These are phyloP conservation scores for Aphelinus atriplicis DNA, from an alignment of 1,140 invertebrate genomes.

Conservation along the genomic window DNA sequence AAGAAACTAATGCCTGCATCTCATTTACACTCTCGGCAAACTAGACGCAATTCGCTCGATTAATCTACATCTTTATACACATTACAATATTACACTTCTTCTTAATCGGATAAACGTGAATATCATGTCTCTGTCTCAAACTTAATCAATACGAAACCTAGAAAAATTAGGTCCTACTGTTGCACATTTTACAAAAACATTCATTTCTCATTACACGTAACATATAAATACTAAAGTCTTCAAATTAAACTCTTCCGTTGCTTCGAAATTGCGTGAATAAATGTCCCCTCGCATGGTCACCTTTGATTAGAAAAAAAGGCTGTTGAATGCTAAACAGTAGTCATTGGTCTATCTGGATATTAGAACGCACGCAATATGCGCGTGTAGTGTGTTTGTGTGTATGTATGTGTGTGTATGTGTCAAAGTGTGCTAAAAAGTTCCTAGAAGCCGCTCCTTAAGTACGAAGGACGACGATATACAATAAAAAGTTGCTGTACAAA, in stretches of 20 bases:
- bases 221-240: conserved; percentile 15
- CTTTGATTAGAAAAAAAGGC: conserved; percentile 25
- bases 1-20: conserved; percentile 39
- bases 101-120: conserved; percentile 32
- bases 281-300: conserved; percentile 9
- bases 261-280: conserved; percentile 11
- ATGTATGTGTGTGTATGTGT: no score
- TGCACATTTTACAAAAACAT: conserved; percentile 10
- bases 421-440: no score
- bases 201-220: conserved; percentile 3
- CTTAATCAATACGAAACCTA: conserved; percentile 12
- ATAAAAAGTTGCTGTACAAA: conserved; percentile 46
- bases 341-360: conserved; percentile 57
- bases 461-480: conserved; percentile 32
- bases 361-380: no score
- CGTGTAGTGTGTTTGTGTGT: no score
- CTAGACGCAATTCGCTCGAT: conserved; percentile 28
- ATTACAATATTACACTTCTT: conserved; percentile 1
- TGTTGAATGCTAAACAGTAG: conserved; percentile 56
- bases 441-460: neutral
- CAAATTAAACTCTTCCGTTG: neutral
- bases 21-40: conserved; percentile 33
- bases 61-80: conserved; percentile 16
- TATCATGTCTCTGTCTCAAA: neutral
- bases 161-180: conserved; percentile 8